Evolutionary conservation across 92 coral and sea anemone genomes (phyloP).

Genomic region (Epizoanthus ramosus): DNA sequence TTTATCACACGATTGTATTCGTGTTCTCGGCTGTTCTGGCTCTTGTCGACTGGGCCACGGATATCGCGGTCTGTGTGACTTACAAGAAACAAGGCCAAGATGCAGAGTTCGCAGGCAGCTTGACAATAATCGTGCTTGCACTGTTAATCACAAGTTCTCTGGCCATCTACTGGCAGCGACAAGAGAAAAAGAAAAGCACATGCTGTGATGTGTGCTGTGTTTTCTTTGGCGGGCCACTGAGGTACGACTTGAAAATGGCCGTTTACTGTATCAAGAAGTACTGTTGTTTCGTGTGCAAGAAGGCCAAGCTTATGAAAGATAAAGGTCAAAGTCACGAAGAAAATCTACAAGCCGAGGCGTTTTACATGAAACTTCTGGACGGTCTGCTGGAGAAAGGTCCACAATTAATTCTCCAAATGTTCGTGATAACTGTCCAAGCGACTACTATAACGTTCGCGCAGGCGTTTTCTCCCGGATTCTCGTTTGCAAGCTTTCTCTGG

Average conservation of each 20-base stretch:
- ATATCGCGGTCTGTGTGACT: conserved; percentile 37
- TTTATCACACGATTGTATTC: conserved; percentile 26
- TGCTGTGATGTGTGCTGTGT: conserved; percentile 36
- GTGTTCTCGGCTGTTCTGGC: conserved; percentile 29
- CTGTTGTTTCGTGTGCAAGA: conserved; percentile 21
- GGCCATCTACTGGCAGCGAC: conserved; percentile 32
- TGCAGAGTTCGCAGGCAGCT: conserved; percentile 27
- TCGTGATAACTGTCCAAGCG: conserved; percentile 31
- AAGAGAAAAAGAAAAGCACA: conserved; percentile 26
- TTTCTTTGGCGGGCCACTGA: conserved; percentile 24
- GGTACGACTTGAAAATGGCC: conserved; percentile 35
- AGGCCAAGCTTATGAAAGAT: neutral
- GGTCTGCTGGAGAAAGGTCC: conserved; percentile 37
- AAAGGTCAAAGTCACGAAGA: conserved; percentile 18
- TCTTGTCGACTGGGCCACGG: conserved; percentile 3
- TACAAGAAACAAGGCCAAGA: conserved; percentile 36
- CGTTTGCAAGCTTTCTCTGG: conserved; percentile 40
- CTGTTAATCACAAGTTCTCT: conserved; percentile 17
- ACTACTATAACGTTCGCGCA: conserved; percentile 25
- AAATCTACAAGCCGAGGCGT: conserved; percentile 33
- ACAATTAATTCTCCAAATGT: conserved; percentile 26
- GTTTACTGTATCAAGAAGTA: conserved; percentile 31
- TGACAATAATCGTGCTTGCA: conserved; percentile 18
- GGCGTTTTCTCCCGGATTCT: conserved; percentile 34
- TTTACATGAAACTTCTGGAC: conserved; percentile 35